Conservation (phyloP, 2,888 invertebrate species). For the Dryocosmus kuriphilus region DNA sequence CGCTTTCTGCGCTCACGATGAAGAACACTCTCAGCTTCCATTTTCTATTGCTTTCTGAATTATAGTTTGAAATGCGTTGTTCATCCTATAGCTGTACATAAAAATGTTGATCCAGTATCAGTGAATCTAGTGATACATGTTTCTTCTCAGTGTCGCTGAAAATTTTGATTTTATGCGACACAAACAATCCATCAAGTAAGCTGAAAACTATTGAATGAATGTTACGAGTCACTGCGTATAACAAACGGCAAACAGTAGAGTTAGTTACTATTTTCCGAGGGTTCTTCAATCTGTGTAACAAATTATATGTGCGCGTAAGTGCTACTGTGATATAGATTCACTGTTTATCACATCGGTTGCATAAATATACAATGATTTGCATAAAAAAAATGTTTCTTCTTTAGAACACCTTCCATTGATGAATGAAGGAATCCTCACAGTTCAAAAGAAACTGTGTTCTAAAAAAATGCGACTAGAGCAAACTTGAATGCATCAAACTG, state of each 20-base stretch:
- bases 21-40: too few relatives aligned
- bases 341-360: conserved; percentile 56
- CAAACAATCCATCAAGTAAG: conserved; percentile 3
- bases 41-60: background rate
- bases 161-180: conserved; percentile 10
- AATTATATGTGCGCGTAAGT: conserved; percentile 44
- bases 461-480: background rate
- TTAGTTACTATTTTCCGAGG: conserved; percentile 16
- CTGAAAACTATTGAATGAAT: conserved; percentile 18
- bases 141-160: conserved; percentile 15
- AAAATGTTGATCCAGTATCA: conserved; percentile 64
- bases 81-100: conserved; percentile 68
- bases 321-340: conserved; percentile 45
- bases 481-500: background rate
- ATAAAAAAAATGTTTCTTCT: conserved; percentile 45
- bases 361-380: conserved; percentile 58
- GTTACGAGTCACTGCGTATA: conserved; percentile 22
- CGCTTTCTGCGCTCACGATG: too few relatives aligned
- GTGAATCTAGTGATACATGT: conserved; percentile 28
- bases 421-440: background rate
- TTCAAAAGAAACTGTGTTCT: background rate
- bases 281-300: conserved; percentile 19
- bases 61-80: conserved; percentile 47
- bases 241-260: background rate
- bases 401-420: background rate